Percentiles rank a stretch among this genome's conserved stretches.
Conservation (phyloP, 1,140 invertebrate genomes). For the Ectropis grisescens region DNA sequence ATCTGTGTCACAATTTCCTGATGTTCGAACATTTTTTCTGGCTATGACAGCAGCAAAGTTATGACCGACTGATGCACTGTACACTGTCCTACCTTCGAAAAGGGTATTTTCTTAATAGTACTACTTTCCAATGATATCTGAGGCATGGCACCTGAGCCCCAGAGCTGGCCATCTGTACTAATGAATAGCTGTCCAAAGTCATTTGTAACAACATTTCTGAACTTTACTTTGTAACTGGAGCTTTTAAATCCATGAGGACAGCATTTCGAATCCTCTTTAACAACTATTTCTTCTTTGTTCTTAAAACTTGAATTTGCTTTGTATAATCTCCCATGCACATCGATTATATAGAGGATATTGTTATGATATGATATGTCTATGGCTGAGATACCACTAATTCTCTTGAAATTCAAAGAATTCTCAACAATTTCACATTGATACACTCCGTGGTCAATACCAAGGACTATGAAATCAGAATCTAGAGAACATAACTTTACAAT, state of each 20-base stretch:
- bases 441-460: slow-evolving; percentile 56
- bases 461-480: slow-evolving; percentile 46
- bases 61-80: slow-evolving; percentile 74
- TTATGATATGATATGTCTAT: slow-evolving; percentile 75
- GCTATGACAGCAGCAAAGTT: slow-evolving; percentile 80
- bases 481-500: slow-evolving; percentile 59
- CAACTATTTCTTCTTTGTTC: slow-evolving; percentile 72
- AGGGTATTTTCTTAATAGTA: slow-evolving; percentile 75
- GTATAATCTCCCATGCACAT: slow-evolving; percentile 73
- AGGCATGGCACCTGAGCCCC: slow-evolving; percentile 80
- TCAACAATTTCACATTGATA: slow-evolving; percentile 52
- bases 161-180: slow-evolving; percentile 78
- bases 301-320: slow-evolving; percentile 71
- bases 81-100: slow-evolving; percentile 76
- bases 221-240: slow-evolving; percentile 73
- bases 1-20: slow-evolving; percentile 70
- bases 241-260: slow-evolving; percentile 76
- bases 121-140: slow-evolving; percentile 75
- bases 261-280: slow-evolving; percentile 75
- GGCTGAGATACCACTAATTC: slow-evolving; percentile 55
- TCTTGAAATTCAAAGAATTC: slow-evolving; percentile 45
- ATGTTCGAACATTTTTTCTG: slow-evolving; percentile 71
- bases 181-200: slow-evolving; percentile 75
- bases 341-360: slow-evolving; percentile 73
- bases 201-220: slow-evolving; percentile 73